A percentile compares a stretch with the other conserved stretches of the same genome.
Evolutionary conservation across 2,113 vertebrate species (phyloP).

Genomic region (Narcine bancroftii): DNA sequence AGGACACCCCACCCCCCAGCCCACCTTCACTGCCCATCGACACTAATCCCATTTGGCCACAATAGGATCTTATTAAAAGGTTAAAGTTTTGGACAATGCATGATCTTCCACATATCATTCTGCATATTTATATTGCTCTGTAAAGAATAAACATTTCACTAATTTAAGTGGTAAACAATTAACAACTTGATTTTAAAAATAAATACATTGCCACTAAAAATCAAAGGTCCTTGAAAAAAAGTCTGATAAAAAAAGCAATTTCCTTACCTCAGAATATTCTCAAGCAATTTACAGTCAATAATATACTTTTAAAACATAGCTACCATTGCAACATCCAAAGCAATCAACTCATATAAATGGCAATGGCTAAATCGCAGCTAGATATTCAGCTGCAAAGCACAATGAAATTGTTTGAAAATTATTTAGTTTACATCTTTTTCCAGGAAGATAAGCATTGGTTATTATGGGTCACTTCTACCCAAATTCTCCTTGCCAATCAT

Average conservation of each 20-base stretch:
- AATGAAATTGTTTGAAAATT: no score
- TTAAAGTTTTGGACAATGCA: not conserved
- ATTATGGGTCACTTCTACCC: no score
- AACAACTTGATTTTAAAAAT: not conserved
- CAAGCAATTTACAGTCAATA: not conserved
- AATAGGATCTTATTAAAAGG: not conserved
- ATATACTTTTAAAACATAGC: not conserved
- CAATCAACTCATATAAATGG: not conserved
- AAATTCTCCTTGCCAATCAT: no score
- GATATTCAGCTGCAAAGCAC: no score
- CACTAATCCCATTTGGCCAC: not conserved
- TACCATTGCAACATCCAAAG: not conserved
- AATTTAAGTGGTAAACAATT: not conserved
- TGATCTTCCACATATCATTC: constrained; percentile 9
- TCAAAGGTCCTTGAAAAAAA: not conserved
- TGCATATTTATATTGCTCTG: not conserved
- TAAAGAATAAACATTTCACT: not conserved
- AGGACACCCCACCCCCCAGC: no score
- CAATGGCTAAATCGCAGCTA: no score
- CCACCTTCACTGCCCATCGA: no score
- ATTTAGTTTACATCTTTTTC: no score
- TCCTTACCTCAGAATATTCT: no score
- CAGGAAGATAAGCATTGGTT: no score
- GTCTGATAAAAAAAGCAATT: not conserved
- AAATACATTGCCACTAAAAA: not conserved